phyloP scores from a whole-genome alignment of 2,113 vertebrate species.

The Archocentrus centrarchus region DNA sequence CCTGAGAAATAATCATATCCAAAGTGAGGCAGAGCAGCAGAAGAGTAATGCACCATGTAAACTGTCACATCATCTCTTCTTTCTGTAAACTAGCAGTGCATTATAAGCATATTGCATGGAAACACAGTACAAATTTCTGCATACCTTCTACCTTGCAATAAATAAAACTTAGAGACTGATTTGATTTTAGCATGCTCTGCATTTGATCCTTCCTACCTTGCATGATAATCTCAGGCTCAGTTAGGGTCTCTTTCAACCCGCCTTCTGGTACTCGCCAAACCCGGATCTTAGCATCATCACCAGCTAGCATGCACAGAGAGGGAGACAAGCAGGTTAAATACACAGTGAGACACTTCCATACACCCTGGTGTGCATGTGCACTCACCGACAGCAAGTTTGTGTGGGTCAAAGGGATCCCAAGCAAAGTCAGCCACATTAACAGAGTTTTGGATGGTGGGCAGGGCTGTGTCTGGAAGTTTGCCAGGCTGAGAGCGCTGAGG shows the following conservation, averaged over 20 bases:
- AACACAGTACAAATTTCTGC: not conserved
- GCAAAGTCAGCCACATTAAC: slow-evolving; percentile 85
- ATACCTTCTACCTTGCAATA: not conserved
- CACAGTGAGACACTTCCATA: not conserved
- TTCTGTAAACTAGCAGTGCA: not conserved
- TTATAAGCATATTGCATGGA: not conserved
- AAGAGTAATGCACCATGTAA: not conserved
- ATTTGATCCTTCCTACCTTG: slow-evolving; percentile 80
- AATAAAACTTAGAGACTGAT: not conserved
- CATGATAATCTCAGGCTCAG: slow-evolving; percentile 84
- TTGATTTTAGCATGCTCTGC: not conserved
- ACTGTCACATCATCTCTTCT: not conserved
- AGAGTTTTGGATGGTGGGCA: slow-evolving; percentile 93
- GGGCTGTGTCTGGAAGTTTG: slow-evolving; percentile 82
- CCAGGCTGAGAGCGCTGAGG: slow-evolving; percentile 88
- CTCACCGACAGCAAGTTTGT: slow-evolving; percentile 89
- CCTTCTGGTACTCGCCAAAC: slow-evolving; percentile 88
- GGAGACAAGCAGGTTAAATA: not conserved
- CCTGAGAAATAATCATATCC: too few relatives aligned
- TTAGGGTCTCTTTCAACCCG: slow-evolving; percentile 86
- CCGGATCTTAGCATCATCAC: slow-evolving; percentile 93
- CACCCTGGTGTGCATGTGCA: not conserved
- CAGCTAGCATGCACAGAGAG: slow-evolving; percentile 76
- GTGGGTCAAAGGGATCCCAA: slow-evolving; percentile 92
- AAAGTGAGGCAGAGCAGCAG: not conserved